Evolutionary conservation across 2,888 invertebrate species (phyloP).

Genomic region (Rapana venosa): DNA sequence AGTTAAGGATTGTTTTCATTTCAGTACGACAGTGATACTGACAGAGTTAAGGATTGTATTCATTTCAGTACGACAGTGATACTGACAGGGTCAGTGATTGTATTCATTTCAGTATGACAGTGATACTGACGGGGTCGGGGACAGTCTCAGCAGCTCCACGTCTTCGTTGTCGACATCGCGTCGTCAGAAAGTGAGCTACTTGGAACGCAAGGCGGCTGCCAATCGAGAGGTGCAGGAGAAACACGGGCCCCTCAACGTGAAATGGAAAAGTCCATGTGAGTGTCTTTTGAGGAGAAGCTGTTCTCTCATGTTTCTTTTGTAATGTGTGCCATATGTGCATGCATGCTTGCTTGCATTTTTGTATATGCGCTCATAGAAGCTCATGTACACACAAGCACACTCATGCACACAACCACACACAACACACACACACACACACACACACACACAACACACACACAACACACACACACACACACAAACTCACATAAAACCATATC

Average conservation of each 20-base stretch:
- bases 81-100: not conserved
- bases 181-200: slow-evolving; percentile 53
- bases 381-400: too few species aligned
- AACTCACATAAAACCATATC: not conserved
- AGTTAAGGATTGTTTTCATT: too few species aligned
- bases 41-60: not conserved
- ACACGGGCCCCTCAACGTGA: slow-evolving; percentile 68
- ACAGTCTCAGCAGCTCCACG: slow-evolving; percentile 34
- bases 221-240: slow-evolving; percentile 56
- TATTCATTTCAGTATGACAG: slow-evolving; percentile 6
- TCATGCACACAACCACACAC: too few species aligned
- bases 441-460: too few species aligned
- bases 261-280: slow-evolving; percentile 71
- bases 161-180: slow-evolving; percentile 47
- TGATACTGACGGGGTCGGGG: slow-evolving; percentile 32
- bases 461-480: too few species aligned
- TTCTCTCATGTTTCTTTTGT: not conserved
- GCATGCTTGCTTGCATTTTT: too few species aligned
- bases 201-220: slow-evolving; percentile 53
- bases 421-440: too few species aligned
- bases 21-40: too few species aligned
- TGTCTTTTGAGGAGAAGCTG: not conserved
- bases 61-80: not conserved
- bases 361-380: too few species aligned
- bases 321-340: not conserved